Base-by-base conservation (phyloP, 1,140 invertebrate species). In the Pollicipes pollicipes region DNA sequence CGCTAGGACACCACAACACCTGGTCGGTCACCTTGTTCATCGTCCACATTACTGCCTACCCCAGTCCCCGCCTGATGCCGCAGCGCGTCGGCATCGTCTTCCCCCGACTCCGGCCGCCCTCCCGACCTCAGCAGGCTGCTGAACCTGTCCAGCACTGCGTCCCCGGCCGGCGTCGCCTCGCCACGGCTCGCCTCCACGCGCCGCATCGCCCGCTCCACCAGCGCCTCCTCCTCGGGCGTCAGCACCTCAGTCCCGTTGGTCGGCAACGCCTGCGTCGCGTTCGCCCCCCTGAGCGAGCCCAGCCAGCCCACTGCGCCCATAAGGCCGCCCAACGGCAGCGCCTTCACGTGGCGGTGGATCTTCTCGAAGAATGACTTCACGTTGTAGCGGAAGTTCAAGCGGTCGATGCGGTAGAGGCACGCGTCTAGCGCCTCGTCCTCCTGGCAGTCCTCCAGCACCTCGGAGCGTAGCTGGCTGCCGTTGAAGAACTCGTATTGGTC, bases 401-500 rank as follows among this genome's bases (percentile, higher is more conserved):
- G 3, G 64, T 66, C 64, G 27, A 66, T 29, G 3, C 64, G n/a
- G 27, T 27, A 27, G n/a, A 29, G 3, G 17, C 64, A 66, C 1
- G 27, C 64, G 10, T 66, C 27, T 21, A 66, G 27, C n/a, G 3
- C 3, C n/a, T 66, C 64, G 27, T 29, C 64, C 10, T 27, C 3
- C 3, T 1, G 28, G 27, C 64, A 66, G 27, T 66, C 64, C 28
- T 66, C 64, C 64, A 66, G 27, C 64, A 10, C 10, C 64, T 66
- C 64, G n/a, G 64, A 8, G 24, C 64, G 3, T 3, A 8, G 64
- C 27, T 63, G 27, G 0, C 72, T 73, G 27, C 70, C 63, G 28
- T 73, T 73, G 72, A 76, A 76, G 72, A 74, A 77, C 69, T 77
- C 75, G 72, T 77, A 77, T 35, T 76, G 73, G 29, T 77, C 73